Base-by-base conservation (phyloP, 1,140 invertebrate genomes). In the Solenopsis fugax region DNA sequence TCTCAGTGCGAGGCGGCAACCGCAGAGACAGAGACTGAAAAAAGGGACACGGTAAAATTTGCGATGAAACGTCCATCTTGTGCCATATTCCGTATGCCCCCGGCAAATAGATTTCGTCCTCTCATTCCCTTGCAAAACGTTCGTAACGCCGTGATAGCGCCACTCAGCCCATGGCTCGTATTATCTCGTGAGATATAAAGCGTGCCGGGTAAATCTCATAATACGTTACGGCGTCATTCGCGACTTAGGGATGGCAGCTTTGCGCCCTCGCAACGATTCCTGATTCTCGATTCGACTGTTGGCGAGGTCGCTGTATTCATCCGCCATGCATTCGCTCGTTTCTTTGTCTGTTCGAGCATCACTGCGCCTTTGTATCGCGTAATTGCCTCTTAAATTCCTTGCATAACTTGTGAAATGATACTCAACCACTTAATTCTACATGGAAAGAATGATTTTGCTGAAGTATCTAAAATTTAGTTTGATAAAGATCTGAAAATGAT, bases 131-230 rank as follows among this genome's bases (percentile, higher is more conserved):
- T 48, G 69, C 41, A 24, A 24, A 81, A 54, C 9, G 48, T 62
- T 48, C 24, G 37, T 37, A 54, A 64, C 16, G 24, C 18, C n/a
- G 34, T 13, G 62, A 81, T 69, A 82, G 12, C 21, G 21, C 6
- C 34, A 24, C 13, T 80, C 76, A 6, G 24, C 24, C 45, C n/a
- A 56, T 12, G 29, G n/a, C n/a, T 60, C 29, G 29, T 29, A 37
- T 75, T 84, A 75, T 50, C 69, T 75, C 29, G 41, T 18, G 24
- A 54, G 45, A 37, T 84, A 62, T 84, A 84, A 84, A 75, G 34
- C 45, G n/a, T 29, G 9, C 69, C 41, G 13, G 16, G 37, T 69
- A 73, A 82, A 82, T 82, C 80, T 82, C 41, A 60, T 73, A 73
- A 82, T 82, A 56, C 67, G 54, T 60, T 82, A 41, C 45, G 2